Percentiles rank a stretch among this genome's conserved stretches.
phyloP scores from a whole-genome alignment of 1,140 invertebrate species.

The Pararge aegeria region DNA sequence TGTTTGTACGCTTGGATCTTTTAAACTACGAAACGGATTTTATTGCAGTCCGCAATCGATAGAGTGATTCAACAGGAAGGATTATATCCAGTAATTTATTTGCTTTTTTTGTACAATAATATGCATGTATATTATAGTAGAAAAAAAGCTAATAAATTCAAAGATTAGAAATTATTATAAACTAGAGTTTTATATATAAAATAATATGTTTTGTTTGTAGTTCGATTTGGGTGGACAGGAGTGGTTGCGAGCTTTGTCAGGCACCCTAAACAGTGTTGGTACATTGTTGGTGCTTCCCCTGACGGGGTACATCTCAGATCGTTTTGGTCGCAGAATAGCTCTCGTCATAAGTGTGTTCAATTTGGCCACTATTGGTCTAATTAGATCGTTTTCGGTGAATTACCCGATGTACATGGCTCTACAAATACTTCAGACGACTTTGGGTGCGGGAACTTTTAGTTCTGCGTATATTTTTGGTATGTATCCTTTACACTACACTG shows the following conservation, averaged over 20 bases:
- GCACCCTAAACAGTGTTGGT: conserved; percentile 54
- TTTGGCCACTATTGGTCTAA: conserved; percentile 80
- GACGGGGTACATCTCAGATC: conserved; percentile 80
- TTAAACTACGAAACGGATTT: no score
- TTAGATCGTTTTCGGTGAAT: conserved; percentile 83
- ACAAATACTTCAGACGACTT: conserved; percentile 83
- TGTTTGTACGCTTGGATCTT: no score
- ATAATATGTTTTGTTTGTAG: conserved; percentile 35
- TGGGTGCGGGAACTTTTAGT: conserved; percentile 67
- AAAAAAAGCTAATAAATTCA: no score
- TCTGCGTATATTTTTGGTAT: conserved; percentile 69
- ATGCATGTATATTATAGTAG: no score
- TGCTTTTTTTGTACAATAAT: no score
- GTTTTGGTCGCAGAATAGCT: conserved; percentile 81
- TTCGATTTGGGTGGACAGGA: conserved; percentile 60
- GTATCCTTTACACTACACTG: conserved; percentile 6
- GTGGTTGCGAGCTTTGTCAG: conserved; percentile 49
- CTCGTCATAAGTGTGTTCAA: conserved; percentile 82
- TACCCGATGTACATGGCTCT: conserved; percentile 83
- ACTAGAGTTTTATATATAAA: no score
- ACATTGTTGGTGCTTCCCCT: conserved; percentile 53
- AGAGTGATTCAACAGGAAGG: no score
- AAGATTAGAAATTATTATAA: no score
- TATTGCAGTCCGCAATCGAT: no score
- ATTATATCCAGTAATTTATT: no score